A percentile compares a stretch with the other conserved stretches of the same genome.
phyloP scores from a whole-genome alignment of 2,113 vertebrate genomes.

The Tetrao urogallus region DNA sequence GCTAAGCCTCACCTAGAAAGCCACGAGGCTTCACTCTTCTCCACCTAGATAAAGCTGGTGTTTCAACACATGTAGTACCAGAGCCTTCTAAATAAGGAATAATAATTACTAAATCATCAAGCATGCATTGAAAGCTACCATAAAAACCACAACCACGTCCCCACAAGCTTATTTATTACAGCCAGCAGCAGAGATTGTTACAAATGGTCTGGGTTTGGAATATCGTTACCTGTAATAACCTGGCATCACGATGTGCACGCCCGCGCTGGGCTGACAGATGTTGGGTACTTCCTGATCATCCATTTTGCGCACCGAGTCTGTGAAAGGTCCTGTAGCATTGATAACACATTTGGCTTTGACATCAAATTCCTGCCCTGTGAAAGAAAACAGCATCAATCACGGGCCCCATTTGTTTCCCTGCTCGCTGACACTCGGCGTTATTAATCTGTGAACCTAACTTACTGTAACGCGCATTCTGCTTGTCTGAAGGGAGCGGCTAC shows the following conservation, averaged over 20 bases:
- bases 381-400: conserved; percentile 93
- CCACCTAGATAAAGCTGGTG: neutral
- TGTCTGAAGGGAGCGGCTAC: neutral
- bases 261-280: conserved; percentile 92
- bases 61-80: neutral
- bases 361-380: conserved; percentile 97
- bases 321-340: conserved; percentile 97
- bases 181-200: neutral
- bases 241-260: conserved; percentile 91
- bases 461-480: conserved; percentile 76
- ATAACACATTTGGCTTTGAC: conserved; percentile 99
- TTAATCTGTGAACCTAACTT: conserved; percentile 85
- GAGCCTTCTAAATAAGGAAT: neutral
- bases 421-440: conserved; percentile 80
- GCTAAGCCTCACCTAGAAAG: neutral
- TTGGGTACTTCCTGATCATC: conserved; percentile 85
- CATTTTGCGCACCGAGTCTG: conserved; percentile 90
- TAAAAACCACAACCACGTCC: fast-evolving
- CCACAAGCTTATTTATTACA: neutral
- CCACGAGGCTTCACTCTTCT: neutral
- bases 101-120: neutral
- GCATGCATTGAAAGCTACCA: fast-evolving
- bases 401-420: conserved; percentile 81
- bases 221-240: conserved; percentile 89
- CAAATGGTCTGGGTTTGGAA: neutral